These are phyloP conservation scores for Nomada fabriciana DNA, from an alignment of 2,888 invertebrate species.

Conservation along the genomic window DNA sequence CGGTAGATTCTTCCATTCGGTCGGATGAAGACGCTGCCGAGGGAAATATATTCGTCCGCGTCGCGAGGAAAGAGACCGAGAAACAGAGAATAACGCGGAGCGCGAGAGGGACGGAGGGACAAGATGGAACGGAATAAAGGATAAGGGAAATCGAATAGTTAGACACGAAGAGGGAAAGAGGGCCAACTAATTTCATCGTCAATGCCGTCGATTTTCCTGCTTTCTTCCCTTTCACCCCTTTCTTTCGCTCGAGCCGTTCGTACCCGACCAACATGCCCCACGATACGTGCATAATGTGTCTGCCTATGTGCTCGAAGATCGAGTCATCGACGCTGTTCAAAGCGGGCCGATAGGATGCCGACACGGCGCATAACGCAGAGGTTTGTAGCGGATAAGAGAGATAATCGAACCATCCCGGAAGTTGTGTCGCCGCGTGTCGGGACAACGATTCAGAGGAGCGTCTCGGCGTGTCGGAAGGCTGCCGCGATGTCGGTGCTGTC, in stretches of 20 bases:
- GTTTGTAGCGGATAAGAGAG: slow-evolving; percentile 36
- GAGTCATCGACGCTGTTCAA: slow-evolving; percentile 39
- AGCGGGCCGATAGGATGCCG: slow-evolving; percentile 45
- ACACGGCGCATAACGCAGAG: slow-evolving; percentile 43
- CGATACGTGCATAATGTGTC: slow-evolving; percentile 61
- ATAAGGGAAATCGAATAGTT: slow-evolving; percentile 36
- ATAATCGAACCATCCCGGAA: slow-evolving; percentile 49
- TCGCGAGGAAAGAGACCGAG: slow-evolving; percentile 26
- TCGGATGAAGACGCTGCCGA: slow-evolving; percentile 73
- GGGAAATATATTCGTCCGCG: slow-evolving; percentile 70
- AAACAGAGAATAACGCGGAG: background rate
- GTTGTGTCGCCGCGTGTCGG: slow-evolving; percentile 8
- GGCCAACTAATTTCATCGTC: slow-evolving; percentile 69
- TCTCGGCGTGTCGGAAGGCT: slow-evolving; percentile 7
- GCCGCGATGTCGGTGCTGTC: background rate
- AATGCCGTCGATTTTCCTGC: slow-evolving; percentile 34
- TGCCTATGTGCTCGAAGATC: slow-evolving; percentile 42
- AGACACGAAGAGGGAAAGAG: slow-evolving; percentile 7
- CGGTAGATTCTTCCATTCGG: slow-evolving; percentile 79
- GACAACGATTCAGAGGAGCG: slow-evolving; percentile 15
- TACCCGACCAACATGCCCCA: slow-evolving; percentile 40
- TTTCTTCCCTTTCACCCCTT: slow-evolving; percentile 16
- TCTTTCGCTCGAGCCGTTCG: slow-evolving; percentile 16
- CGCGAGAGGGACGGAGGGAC: slow-evolving; percentile 1
- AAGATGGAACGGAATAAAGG: slow-evolving; percentile 16